phyloP scores from a whole-genome alignment of 2,797 vertebrate genomes.

The Pelobates cultripes region DNA sequence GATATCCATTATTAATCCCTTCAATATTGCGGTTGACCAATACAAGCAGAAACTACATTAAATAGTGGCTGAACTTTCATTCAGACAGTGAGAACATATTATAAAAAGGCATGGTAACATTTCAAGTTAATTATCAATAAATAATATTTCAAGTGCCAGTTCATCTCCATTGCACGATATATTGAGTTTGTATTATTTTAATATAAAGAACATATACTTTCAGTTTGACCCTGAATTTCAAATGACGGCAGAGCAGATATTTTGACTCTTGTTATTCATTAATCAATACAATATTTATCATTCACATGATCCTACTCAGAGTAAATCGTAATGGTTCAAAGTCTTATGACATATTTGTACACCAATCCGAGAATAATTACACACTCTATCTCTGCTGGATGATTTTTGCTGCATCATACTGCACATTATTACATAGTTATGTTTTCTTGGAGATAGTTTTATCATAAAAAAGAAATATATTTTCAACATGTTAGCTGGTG shows the following conservation, averaged over 20 bases:
- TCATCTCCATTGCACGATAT: no score
- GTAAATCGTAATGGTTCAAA: background rate
- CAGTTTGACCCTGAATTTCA: background rate
- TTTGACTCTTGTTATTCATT: background rate
- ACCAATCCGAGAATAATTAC: background rate
- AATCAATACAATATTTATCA: constrained; percentile 17
- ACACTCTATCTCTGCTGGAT: background rate
- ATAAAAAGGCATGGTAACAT: background rate
- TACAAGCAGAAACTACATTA: constrained; percentile 68
- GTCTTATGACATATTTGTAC: background rate
- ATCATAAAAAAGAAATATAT: constrained; percentile 45
- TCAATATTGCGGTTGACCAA: constrained; percentile 72
- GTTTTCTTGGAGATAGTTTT: constrained; percentile 19
- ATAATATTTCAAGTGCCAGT: constrained; percentile 8
- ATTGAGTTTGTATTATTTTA: no score
- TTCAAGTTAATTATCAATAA: constrained; percentile 1
- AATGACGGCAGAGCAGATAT: background rate
- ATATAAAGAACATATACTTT: background rate
- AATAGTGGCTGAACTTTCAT: constrained; percentile 61
- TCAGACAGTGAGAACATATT: background rate
- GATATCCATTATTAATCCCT: constrained; percentile 74
- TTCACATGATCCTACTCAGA: background rate
- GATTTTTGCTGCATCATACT: constrained; percentile 24
- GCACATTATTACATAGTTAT: constrained; percentile 21
- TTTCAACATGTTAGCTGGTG: constrained; percentile 1